These are phyloP conservation scores for Thaleichthys pacificus DNA, from an alignment of 2,797 vertebrate genomes.

Conservation along the genomic window DNA sequence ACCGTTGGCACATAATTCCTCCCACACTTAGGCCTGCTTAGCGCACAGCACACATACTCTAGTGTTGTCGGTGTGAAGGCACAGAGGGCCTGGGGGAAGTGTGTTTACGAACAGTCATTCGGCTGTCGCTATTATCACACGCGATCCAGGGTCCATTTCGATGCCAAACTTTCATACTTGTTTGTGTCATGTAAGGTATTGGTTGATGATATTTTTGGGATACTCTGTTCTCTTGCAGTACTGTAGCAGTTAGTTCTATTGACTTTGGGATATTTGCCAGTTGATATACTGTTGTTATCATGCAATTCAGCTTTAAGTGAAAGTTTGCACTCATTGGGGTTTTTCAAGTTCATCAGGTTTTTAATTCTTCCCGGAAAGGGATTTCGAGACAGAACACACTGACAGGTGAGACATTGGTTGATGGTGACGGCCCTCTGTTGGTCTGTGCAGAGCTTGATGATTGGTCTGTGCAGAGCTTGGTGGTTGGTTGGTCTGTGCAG, in stretches of 20 bases:
- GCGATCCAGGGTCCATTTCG: background rate
- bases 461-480: too few species aligned
- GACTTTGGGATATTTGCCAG: constrained; percentile 29
- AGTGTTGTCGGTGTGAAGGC: background rate
- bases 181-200: background rate
- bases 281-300: constrained; percentile 36
- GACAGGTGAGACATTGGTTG: background rate
- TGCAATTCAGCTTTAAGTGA: constrained; percentile 63
- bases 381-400: constrained; percentile 23
- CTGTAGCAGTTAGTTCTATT: constrained; percentile 68
- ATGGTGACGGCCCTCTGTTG: background rate
- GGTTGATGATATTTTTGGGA: constrained; percentile 9
- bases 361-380: constrained; percentile 11
- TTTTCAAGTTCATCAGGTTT: constrained; percentile 36
- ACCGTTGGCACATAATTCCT: background rate
- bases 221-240: constrained; percentile 46
- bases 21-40: too few species aligned
- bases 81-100: background rate
- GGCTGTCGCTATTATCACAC: background rate
- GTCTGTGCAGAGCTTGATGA: background rate
- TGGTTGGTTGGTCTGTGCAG: too few species aligned
- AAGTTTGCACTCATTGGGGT: constrained; percentile 56
- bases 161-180: constrained; percentile 11
- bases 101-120: background rate
- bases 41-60: background rate